Percentiles rank a stretch among this genome's conserved stretches.
Evolutionary conservation across 1,140 invertebrate genomes (phyloP).

Genomic region (Drosophila ironensis): DNA sequence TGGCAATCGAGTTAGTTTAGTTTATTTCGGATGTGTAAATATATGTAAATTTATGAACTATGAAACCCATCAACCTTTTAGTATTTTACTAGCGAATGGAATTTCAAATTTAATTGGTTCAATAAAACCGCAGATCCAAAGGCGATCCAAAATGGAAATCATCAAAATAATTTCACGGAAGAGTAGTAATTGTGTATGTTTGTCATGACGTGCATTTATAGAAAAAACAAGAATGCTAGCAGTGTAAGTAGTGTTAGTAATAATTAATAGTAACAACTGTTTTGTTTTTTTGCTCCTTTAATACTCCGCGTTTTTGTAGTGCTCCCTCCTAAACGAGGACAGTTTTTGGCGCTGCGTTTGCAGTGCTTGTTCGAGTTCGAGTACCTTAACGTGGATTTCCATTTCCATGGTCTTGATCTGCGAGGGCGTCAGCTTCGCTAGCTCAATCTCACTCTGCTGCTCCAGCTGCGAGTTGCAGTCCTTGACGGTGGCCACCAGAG

Average conservation of each 20-base stretch:
- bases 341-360: conserved; percentile 93
- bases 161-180: neutral
- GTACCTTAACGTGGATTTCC: conserved; percentile 95
- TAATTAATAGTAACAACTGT: conserved; percentile 8
- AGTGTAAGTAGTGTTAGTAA: conserved; percentile 23
- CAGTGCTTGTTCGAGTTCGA: conserved; percentile 95
- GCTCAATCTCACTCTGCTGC: conserved; percentile 95
- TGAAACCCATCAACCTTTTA: neutral
- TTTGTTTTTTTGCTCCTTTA: too few relatives aligned
- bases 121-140: conserved; percentile 29
- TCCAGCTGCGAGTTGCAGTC: conserved; percentile 93
- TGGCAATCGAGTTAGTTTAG: conserved; percentile 23
- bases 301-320: conserved; percentile 86
- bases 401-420: conserved; percentile 97
- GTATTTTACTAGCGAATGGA: neutral
- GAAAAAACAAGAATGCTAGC: conserved; percentile 10
- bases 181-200: conserved; percentile 1
- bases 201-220: conserved; percentile 25
- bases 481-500: conserved; percentile 96
- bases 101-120: conserved; percentile 6
- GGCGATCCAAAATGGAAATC: conserved; percentile 30
- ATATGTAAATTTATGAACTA: neutral
- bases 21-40: conserved; percentile 3
- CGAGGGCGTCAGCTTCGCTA: conserved; percentile 93
- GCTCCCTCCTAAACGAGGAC: conserved; percentile 92